phyloP scores from a whole-genome alignment of 2,113 vertebrate species.

The Forbesichthys agassizii region DNA sequence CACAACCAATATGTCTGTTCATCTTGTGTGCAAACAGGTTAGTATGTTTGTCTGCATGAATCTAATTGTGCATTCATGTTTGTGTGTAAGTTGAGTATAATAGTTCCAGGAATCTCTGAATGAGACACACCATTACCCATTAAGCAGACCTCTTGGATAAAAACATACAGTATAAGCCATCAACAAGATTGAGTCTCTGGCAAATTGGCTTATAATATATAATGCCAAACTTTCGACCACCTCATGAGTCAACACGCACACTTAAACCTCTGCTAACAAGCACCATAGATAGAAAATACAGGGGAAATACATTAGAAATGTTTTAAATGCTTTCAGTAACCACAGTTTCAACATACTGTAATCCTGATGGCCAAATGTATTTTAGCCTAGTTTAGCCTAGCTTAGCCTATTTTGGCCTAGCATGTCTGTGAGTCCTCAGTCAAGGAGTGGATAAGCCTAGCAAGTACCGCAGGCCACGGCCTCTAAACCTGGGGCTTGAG shows the following conservation, averaged over 20 bases:
- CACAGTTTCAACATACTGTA: constrained; percentile 56
- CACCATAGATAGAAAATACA: constrained; percentile 20
- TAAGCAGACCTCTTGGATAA: too few relatives aligned
- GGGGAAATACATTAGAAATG: constrained; percentile 15
- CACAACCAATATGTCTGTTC: too few relatives aligned
- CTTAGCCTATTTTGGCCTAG: neutral
- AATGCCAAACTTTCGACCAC: constrained; percentile 23
- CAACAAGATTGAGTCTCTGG: too few relatives aligned
- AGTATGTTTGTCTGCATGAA: constrained; percentile 26
- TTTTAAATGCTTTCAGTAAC: constrained; percentile 36
- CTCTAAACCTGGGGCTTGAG: constrained; percentile 11
- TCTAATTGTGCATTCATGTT: neutral
- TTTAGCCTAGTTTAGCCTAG: constrained; percentile 30
- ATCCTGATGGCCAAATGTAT: constrained; percentile 23
- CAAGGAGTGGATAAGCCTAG: neutral
- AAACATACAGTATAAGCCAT: too few relatives aligned
- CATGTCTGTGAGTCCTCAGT: neutral
- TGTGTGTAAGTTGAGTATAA: neutral
- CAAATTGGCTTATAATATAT: too few relatives aligned
- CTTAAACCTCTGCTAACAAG: constrained; percentile 31
- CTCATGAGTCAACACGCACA: constrained; percentile 20
- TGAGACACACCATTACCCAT: too few relatives aligned
- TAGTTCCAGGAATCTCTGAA: too few relatives aligned
- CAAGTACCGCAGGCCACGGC: neutral
- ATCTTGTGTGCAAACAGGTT: constrained; percentile 10